Conservation (phyloP, 2,888 invertebrate species). For the Xestia rhomboidea region DNA sequence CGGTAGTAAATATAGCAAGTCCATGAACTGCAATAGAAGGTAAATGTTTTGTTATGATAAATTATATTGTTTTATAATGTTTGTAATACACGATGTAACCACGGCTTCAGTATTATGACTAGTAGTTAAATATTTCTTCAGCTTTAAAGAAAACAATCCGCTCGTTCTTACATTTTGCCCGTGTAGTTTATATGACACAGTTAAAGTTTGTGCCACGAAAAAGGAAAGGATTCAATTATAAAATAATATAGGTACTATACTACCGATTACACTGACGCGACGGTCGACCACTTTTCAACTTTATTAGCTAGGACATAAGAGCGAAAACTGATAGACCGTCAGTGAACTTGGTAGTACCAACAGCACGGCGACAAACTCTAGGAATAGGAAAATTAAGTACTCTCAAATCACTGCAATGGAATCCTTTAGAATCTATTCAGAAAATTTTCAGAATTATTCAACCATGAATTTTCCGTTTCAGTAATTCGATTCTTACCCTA, state of each 20-base stretch:
- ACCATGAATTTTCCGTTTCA: slow-evolving; percentile 42
- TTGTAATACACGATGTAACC: neutral
- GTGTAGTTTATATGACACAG: neutral
- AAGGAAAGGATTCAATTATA: neutral
- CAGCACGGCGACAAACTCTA: neutral
- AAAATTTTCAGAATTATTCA: slow-evolving; percentile 9
- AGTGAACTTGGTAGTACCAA: no score
- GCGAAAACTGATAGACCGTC: no score
- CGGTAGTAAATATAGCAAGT: neutral
- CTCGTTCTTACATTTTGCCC: neutral
- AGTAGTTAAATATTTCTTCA: neutral
- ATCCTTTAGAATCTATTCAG: slow-evolving; percentile 20
- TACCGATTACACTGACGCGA: no score
- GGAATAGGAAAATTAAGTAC: slow-evolving; percentile 17
- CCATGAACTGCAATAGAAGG: neutral
- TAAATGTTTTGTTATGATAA: neutral
- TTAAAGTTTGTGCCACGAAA: neutral
- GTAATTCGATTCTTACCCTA: slow-evolving; percentile 30
- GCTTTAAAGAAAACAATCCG: neutral
- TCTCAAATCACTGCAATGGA: slow-evolving; percentile 7
- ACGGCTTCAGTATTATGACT: neutral
- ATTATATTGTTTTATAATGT: neutral
- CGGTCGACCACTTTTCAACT: no score
- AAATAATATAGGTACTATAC: neutral
- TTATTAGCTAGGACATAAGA: no score